phyloP scores from a whole-genome alignment of 2,113 vertebrate species.

The Elanoides forficatus region DNA sequence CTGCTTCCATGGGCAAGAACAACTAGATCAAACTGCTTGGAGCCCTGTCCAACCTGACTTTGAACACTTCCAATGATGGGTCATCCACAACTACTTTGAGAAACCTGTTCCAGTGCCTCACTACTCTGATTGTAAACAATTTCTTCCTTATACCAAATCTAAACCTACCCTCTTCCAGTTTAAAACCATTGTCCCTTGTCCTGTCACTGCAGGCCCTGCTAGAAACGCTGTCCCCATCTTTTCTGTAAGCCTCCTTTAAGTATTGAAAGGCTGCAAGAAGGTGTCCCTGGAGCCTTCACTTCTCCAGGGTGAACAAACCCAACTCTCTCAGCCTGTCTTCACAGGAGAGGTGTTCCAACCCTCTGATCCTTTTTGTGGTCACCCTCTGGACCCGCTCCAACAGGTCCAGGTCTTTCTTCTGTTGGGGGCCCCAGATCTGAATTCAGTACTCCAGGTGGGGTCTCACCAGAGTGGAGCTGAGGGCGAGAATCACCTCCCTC shows the following conservation, averaged over 20 bases:
- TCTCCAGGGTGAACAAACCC: background rate
- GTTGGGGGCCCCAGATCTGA: background rate
- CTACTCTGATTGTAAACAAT: accelerated
- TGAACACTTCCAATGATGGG: background rate
- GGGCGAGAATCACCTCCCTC: background rate
- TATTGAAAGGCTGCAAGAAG: background rate
- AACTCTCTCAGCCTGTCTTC: background rate
- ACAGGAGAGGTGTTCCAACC: background rate
- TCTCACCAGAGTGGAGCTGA: background rate
- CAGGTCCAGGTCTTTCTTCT: background rate
- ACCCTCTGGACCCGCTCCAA: background rate
- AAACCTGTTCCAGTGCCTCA: background rate
- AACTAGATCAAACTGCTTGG: background rate
- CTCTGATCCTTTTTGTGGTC: background rate
- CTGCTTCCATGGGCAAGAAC: accelerated
- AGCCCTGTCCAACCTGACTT: background rate
- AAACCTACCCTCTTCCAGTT: background rate
- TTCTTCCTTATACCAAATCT: background rate
- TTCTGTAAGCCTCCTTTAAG: background rate
- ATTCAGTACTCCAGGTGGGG: background rate
- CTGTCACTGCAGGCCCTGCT: background rate
- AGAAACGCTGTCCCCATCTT: background rate
- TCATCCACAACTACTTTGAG: background rate
- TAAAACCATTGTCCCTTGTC: background rate
- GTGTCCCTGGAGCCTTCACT: background rate